Evolutionary conservation across 1,140 invertebrate species (phyloP).

Genomic region (Lordiphosa stackelbergi): DNA sequence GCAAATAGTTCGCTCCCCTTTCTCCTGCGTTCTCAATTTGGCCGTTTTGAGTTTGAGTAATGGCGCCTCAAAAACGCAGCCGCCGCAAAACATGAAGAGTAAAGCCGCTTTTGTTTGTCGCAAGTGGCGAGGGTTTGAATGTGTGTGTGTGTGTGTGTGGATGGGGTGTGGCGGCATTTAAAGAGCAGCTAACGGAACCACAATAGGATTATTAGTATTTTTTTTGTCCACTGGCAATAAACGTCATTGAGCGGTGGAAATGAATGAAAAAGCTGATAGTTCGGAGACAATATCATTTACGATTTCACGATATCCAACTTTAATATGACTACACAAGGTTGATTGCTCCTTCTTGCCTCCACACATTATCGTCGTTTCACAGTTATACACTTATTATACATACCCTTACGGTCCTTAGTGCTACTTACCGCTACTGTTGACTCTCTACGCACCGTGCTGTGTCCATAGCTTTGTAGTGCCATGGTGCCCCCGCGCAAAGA

Average conservation of each 20-base stretch:
- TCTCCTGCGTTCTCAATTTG: slow-evolving; percentile 29
- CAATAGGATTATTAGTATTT: slow-evolving; percentile 66
- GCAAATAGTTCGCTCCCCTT: slow-evolving; percentile 37
- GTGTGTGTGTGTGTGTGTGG: slow-evolving; percentile 20
- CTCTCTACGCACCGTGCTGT: too few species aligned
- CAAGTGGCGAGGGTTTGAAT: slow-evolving; percentile 17
- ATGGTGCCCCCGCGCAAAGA: too few species aligned
- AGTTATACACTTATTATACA: too few species aligned
- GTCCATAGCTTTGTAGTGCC: too few species aligned
- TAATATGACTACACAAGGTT: too few species aligned
- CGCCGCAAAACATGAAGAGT: slow-evolving; percentile 64
- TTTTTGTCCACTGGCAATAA: slow-evolving; percentile 53
- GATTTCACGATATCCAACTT: too few species aligned
- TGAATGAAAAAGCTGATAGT: slow-evolving; percentile 13
- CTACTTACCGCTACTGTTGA: too few species aligned
- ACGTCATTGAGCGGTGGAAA: slow-evolving; percentile 41
- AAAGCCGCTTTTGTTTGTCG: slow-evolving; percentile 67
- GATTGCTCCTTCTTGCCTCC: too few species aligned
- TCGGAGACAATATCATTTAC: too few species aligned
- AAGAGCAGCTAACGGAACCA: slow-evolving; percentile 48
- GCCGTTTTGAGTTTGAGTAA: slow-evolving; percentile 60
- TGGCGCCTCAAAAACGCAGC: slow-evolving; percentile 71
- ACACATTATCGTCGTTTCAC: too few species aligned
- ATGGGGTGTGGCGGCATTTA: slow-evolving; percentile 54
- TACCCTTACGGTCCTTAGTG: too few species aligned